Base-by-base conservation (phyloP, 2,888 invertebrate species). In the Drosophila multiciliata region DNA sequence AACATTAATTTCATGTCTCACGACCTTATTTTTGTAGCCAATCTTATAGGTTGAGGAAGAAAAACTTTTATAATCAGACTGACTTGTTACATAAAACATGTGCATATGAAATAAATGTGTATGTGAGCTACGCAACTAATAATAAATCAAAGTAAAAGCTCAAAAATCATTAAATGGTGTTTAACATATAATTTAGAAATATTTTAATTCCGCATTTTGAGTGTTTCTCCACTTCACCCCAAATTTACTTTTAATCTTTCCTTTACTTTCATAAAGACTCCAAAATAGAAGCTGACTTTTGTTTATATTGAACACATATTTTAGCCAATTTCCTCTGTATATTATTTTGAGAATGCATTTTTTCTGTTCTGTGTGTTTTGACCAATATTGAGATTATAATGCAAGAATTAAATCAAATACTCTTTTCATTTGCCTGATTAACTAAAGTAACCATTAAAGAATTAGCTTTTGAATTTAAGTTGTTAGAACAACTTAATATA, bases 381-480 rank as follows among this genome's bases (percentile, higher is more conserved):
- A 11, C 12, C 12, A 45, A 12, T 20, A n/a, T 40, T 40, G n/a
- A n/a, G 20, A 45, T 45, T 15, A 23, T 15, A 15, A 1, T 23
- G 23, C 3, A 45, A 1, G 20, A 45, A 20, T 23, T 45, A 23
- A 20, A 4, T 1, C 1, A 4, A 45, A 45, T 2, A 15, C 3
- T 23, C 1, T 8, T 15, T 45, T 45, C 23, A 45, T 23, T 23
- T n/a, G n/a, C n/a, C n/a, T 15, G 3, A 17, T 50, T 52, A 50
- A 62, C 54, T 61, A 49, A 63, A 72, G 53, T 58, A 36, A 45
- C 40, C 36, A 66, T 81, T 70, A 67, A 54, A 49, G 52, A 75
- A 72, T 72, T 65, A 59, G 53, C 40, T 60, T 54, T 60, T 73
- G 0, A 73, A 82, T 82, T 79, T 33, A 71, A 73, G 57, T 66